phyloP scores from a whole-genome alignment of 2,888 invertebrate species.

The Axea sp. region DNA sequence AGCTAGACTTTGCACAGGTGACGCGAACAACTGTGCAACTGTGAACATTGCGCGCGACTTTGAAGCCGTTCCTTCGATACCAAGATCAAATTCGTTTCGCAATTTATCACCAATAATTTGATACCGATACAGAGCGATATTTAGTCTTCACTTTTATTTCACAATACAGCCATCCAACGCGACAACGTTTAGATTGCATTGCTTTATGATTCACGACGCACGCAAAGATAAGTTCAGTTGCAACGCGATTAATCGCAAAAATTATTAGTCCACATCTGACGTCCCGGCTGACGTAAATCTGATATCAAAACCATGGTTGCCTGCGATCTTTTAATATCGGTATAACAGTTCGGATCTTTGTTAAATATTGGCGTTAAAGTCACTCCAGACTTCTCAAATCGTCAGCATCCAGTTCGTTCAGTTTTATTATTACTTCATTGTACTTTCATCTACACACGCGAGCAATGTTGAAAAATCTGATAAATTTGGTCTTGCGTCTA shows the following conservation, averaged over 20 bases:
- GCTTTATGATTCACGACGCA: constrained; percentile 27
- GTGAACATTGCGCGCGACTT: constrained; percentile 15
- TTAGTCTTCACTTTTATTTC: constrained; percentile 41
- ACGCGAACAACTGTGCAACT: constrained; percentile 57
- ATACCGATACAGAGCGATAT: constrained; percentile 45
- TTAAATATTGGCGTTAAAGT: constrained; percentile 20
- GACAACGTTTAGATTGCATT: constrained; percentile 23
- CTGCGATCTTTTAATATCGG: too few relatives aligned
- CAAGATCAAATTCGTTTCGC: constrained; percentile 53
- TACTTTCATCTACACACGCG: too few relatives aligned
- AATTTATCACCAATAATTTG: constrained; percentile 51
- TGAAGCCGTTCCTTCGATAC: constrained; percentile 22
- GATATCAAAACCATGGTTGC: too few relatives aligned
- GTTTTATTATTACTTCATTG: too few relatives aligned
- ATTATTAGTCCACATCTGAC: constrained; percentile 8
- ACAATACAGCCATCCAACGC: constrained; percentile 33
- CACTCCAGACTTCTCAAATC: too few relatives aligned
- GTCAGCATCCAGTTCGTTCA: too few relatives aligned
- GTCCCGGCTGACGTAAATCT: background rate
- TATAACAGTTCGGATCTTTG: constrained; percentile 4
- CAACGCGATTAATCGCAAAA: constrained; percentile 25
- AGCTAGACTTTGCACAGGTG: constrained; percentile 62
- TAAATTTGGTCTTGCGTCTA: too few relatives aligned
- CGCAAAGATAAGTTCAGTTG: constrained; percentile 20
- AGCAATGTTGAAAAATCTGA: too few relatives aligned